A percentile compares a stretch with the other conserved stretches of the same genome.
Evolutionary conservation across 2,888 invertebrate species (phyloP).

Genomic region (Yponomeuta sedellus): DNA sequence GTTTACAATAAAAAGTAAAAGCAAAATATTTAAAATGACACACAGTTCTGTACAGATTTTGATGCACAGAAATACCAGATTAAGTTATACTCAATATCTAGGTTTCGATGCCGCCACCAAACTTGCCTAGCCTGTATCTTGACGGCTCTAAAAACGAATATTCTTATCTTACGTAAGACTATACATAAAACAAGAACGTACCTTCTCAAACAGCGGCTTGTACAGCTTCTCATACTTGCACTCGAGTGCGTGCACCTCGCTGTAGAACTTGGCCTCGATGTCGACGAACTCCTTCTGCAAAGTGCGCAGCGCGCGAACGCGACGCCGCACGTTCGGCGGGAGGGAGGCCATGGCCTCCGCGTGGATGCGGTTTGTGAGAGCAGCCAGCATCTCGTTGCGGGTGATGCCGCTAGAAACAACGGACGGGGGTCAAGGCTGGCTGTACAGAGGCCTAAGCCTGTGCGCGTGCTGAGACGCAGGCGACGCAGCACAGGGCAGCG

Average conservation of each 20-base stretch:
- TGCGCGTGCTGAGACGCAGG: too few relatives aligned
- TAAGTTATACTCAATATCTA: too few relatives aligned
- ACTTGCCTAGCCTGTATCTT: too few relatives aligned
- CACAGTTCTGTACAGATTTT: too few relatives aligned
- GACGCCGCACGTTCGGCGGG: slow-evolving; percentile 85
- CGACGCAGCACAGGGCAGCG: too few relatives aligned
- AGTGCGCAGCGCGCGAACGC: slow-evolving; percentile 90
- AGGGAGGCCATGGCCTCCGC: slow-evolving; percentile 78
- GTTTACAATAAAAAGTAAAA: too few relatives aligned
- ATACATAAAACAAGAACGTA: slow-evolving; percentile 30
- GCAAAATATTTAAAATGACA: too few relatives aligned
- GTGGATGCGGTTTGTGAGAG: slow-evolving; percentile 76
- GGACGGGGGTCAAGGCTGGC: neutral
- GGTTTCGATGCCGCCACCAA: too few relatives aligned
- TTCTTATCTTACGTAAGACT: too few relatives aligned
- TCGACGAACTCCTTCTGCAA: slow-evolving; percentile 89
- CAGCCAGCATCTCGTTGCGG: slow-evolving; percentile 76
- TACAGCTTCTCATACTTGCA: slow-evolving; percentile 91
- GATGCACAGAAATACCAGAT: too few relatives aligned
- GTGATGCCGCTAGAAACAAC: slow-evolving; percentile 46
- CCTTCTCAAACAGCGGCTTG: slow-evolving; percentile 87
- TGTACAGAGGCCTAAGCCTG: too few relatives aligned
- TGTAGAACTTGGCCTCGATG: slow-evolving; percentile 94
- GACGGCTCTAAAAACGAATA: too few relatives aligned
- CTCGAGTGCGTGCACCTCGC: slow-evolving; percentile 95